phyloP scores from a whole-genome alignment of 2,113 vertebrate species.

The Protobothrops mucrosquamatus region DNA sequence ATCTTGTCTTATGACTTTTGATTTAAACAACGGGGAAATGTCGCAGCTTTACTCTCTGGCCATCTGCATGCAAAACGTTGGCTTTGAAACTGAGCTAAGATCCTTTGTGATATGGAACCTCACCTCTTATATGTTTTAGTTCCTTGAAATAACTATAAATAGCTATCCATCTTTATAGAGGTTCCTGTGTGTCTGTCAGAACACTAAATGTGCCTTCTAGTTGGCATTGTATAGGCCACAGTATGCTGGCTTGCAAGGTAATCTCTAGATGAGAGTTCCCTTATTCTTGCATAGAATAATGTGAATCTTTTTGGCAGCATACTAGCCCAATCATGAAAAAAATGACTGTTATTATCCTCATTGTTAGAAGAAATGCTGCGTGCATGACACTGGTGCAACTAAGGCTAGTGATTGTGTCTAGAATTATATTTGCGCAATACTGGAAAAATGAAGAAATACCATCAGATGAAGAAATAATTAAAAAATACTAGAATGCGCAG shows the following conservation, averaged over 20 bases:
- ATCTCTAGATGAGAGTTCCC: neutral
- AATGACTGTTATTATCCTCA: neutral
- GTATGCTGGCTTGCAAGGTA: neutral
- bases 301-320: neutral
- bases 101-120: neutral
- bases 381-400: neutral
- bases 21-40: neutral
- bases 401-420: neutral
- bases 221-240: neutral
- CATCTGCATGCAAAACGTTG: neutral
- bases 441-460: too few species aligned
- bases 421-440: too few species aligned
- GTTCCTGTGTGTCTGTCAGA: too few species aligned
- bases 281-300: neutral
- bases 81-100: neutral
- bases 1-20: neutral
- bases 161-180: neutral
- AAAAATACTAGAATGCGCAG: too few species aligned
- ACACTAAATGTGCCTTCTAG: neutral
- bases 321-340: neutral
- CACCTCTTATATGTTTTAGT: neutral
- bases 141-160: conserved; percentile 38
- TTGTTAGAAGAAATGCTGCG: neutral
- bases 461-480: too few species aligned
- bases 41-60: neutral